Base-by-base conservation (phyloP, 2,888 invertebrate species). In the Gortyna flavago region DNA sequence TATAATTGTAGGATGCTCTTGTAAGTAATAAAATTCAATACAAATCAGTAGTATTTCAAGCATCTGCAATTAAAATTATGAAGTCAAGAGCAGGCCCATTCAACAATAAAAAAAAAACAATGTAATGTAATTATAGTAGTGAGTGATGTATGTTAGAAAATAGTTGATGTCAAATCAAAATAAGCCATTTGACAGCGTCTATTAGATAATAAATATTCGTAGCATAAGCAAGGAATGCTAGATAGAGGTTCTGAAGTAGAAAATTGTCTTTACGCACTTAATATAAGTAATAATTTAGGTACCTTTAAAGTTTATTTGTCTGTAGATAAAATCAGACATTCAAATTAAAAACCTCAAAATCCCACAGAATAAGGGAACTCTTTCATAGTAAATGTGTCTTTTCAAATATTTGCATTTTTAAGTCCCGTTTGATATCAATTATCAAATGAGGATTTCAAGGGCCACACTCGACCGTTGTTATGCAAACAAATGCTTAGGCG, bases 361-460 rank as follows among this genome's bases (percentile, higher is more conserved):
- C 79, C 72, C 76, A 88, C 81, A 83, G 88, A 89, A 94, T 92
- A 94, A 94, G 89, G 93, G 90, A 88, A 89, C 90, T 87, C 93
- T 87, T 93, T 94, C 89, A 93, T 89, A 88, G 80, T 83, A 89
- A 91, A 88, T 91, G 89, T 90, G 89, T 88, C 87, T 90, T 80
- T 82, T 88, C 89, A 92, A 95, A 95, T 95, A 94, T 95, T 95
- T 90, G 92, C 90, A 85, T 86, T 90, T 90, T 91, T 89, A 87
- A 90, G 87, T 89, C 89, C 88, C 68, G 85, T 72, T 85, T 83
- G 89, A 92, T 93, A 93, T 91, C 92, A 93, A 91, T 93, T 93
- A 95, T 94, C 93, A 89, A 91, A 90, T 91, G 91, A 92, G 89
- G 87, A 93, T 92, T 92, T 93, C 90, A 93, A 94, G 94, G 93